phyloP scores from a whole-genome alignment of 2,113 vertebrate species.

The Probosciger aterrimus region DNA sequence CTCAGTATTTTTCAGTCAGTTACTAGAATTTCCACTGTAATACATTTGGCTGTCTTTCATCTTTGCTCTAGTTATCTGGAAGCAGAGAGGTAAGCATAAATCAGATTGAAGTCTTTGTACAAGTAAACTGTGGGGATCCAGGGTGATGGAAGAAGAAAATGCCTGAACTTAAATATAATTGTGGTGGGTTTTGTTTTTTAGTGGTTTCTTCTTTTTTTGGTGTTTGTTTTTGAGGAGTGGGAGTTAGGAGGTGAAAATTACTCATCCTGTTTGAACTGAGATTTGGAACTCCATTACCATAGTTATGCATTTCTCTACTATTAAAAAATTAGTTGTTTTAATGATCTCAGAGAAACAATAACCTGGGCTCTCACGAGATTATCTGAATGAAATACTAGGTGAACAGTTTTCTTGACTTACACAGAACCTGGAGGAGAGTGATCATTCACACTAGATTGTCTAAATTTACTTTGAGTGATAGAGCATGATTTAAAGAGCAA shows the following conservation, averaged over 20 bases:
- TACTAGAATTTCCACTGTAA: background rate
- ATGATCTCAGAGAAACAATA: background rate
- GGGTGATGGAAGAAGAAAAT: background rate
- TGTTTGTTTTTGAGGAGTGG: background rate
- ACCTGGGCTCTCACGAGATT: background rate
- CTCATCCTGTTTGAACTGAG: background rate
- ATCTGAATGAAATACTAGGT: background rate
- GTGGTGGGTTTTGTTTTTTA: background rate
- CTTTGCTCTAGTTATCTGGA: constrained; percentile 72
- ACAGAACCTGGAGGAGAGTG: background rate
- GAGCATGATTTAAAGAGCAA: background rate
- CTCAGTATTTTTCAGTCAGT: background rate
- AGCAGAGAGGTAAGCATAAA: constrained; percentile 66
- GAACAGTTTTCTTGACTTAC: background rate
- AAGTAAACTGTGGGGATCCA: background rate
- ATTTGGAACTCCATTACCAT: background rate
- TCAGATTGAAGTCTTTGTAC: background rate
- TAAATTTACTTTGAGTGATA: background rate
- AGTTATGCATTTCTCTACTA: background rate
- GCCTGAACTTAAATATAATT: background rate
- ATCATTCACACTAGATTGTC: background rate
- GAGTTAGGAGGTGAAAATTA: background rate
- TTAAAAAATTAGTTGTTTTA: background rate
- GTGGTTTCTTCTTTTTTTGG: background rate
- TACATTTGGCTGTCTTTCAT: constrained; percentile 44